A percentile compares a stretch with the other conserved stretches of the same genome.
phyloP scores from a whole-genome alignment of 2,113 vertebrate genomes.

The Origma solitaria region DNA sequence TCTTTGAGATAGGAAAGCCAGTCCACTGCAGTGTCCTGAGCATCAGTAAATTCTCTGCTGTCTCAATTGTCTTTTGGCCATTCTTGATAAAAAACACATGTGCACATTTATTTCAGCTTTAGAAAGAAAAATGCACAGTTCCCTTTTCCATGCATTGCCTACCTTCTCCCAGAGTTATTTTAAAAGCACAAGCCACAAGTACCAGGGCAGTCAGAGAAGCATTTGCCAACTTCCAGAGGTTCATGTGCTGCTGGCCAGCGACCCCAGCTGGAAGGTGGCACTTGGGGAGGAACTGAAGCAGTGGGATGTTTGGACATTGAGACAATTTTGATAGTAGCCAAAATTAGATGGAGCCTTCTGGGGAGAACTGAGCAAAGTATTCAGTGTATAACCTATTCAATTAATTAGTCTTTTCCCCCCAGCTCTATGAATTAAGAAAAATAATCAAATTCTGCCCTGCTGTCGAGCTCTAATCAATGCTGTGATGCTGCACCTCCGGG shows the following conservation, averaged over 20 bases:
- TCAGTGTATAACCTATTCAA: neutral
- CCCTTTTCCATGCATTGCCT: neutral
- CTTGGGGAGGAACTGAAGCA: neutral
- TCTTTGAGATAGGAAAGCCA: neutral
- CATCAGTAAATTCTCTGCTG: neutral
- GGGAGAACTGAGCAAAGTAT: neutral
- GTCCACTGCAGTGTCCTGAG: neutral
- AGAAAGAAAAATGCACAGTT: neutral
- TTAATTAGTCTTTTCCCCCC: rapidly evolving
- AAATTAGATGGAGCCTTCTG: neutral
- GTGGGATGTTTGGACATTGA: neutral
- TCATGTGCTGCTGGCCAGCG: neutral
- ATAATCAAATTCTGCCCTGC: neutral
- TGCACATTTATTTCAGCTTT: neutral
- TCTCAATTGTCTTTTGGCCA: neutral
- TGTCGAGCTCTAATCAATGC: rapidly evolving
- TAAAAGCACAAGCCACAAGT: neutral
- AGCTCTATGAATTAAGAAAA: neutral
- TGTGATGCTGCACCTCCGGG: neutral
- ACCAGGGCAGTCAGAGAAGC: neutral
- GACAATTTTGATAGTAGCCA: neutral
- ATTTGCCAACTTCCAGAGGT: neutral
- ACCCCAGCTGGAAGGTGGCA: neutral
- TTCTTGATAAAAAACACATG: neutral
- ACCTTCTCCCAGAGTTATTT: neutral